Percentiles rank a stretch among this genome's conserved stretches.
These are phyloP conservation scores for Eilema sororculum DNA, from an alignment of 2,888 invertebrate species.

Conservation along the genomic window DNA sequence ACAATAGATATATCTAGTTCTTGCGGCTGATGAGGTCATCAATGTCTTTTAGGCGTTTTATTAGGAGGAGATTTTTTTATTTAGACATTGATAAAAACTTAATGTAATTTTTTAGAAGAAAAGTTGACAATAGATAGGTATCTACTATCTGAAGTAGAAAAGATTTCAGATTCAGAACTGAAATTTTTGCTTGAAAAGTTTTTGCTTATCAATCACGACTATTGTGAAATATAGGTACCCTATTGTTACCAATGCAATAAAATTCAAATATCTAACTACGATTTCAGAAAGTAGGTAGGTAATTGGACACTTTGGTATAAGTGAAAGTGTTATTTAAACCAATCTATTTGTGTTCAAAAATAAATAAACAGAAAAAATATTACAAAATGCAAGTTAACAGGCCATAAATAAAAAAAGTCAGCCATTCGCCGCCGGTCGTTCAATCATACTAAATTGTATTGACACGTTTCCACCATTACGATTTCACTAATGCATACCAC, in stretches of 20 bases:
- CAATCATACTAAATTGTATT: slow-evolving; percentile 78
- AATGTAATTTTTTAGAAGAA: background rate
- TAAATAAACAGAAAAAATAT: slow-evolving; percentile 41
- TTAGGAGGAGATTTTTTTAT: slow-evolving; percentile 3
- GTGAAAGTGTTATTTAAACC: slow-evolving; percentile 44
- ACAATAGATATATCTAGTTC: background rate
- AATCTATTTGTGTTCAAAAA: slow-evolving; percentile 31
- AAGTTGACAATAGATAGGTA: background rate
- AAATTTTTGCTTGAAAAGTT: background rate
- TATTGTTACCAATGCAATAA: slow-evolving; percentile 11
- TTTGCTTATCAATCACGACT: slow-evolving; percentile 2
- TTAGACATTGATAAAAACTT: background rate
- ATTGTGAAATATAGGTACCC: background rate
- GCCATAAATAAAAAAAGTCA: slow-evolving; percentile 44
- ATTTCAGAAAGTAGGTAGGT: slow-evolving; percentile 20
- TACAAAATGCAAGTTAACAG: slow-evolving; percentile 40
- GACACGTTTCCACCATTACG: slow-evolving; percentile 85
- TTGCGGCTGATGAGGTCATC: slow-evolving; percentile 12
- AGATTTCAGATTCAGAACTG: background rate
- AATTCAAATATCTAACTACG: slow-evolving; percentile 14
- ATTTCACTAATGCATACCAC: slow-evolving; percentile 75
- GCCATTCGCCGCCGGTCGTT: slow-evolving; percentile 55
- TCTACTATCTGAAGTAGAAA: background rate
- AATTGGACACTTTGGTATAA: slow-evolving; percentile 19
- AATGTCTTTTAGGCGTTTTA: slow-evolving; percentile 7